Base-by-base conservation (phyloP, 2,888 invertebrate genomes). In the Eumerus sabulonum region DNA sequence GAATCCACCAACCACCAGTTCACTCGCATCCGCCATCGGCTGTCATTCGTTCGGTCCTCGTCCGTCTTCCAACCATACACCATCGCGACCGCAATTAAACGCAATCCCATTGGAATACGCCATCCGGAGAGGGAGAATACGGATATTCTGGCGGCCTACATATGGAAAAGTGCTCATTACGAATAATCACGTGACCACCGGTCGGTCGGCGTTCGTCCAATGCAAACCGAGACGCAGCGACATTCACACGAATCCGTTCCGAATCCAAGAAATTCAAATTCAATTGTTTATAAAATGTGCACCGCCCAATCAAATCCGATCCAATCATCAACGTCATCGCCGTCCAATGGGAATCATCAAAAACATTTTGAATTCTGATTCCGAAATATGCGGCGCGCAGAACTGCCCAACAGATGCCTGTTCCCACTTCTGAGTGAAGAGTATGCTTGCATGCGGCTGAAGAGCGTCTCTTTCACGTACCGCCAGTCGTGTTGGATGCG, bases 351-450 rank as follows among this genome's bases (percentile, higher is more conserved):
- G 72, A 79, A 79, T 70, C 72, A 73, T 79, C 74, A 79, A 82
- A 84, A 84, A 84, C 84, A 84, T 84, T 85, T 84, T 83, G 82
- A 84, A 85, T 84, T 85, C 82, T 83, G 83, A 84, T 82, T 84
- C 84, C 82, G 83, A 82, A 83, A 81, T 54, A 83, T 68, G 54
- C 83, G 84, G 84, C 66, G 40, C 35, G 1, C 82, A 85, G 74
- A 70, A 57, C 12, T 27, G 27, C 7, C 27, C 27, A 9, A 5
- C 40, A 62, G 64, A 19, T 42, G 36, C 13, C 36, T 68, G 60
- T 77, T 54, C 44, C 48, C 35, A 73, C 66, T 76, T 27, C 51
- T 38, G 76, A 63, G 59, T 70, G 57, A 68, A 64, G 53, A 66
- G 47, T 60, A 35, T 45, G 38, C 7, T 27, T 27, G 2, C 11